A percentile compares a stretch with the other conserved stretches of the same genome.
Conservation (phyloP, 2,888 invertebrate species). For the Linyphia triangularis region DNA sequence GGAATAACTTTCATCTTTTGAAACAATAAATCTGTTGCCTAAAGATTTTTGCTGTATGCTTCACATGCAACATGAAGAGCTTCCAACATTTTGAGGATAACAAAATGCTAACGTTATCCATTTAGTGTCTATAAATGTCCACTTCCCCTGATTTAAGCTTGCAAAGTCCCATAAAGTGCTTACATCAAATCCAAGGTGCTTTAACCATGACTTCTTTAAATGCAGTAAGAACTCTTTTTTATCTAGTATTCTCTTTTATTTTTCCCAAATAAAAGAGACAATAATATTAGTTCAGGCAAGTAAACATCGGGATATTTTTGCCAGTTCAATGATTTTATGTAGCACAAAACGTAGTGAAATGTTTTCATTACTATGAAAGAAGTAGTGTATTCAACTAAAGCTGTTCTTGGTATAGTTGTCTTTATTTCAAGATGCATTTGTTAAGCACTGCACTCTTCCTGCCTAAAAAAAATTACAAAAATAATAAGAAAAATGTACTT, state of each 20-base stretch:
- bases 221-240: slow-evolving; percentile 40
- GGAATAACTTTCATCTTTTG: too few species aligned
- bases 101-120: slow-evolving; percentile 54
- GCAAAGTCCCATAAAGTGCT: slow-evolving; percentile 60
- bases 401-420: slow-evolving; percentile 14
- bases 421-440: too few species aligned
- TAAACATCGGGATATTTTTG: slow-evolving; percentile 50
- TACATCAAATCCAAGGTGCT: slow-evolving; percentile 52
- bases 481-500: too few species aligned
- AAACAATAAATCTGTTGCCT: too few species aligned
- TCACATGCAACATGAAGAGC: slow-evolving; percentile 16
- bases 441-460: too few species aligned
- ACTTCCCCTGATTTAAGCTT: slow-evolving; percentile 64
- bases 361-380: slow-evolving; percentile 35
- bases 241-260: slow-evolving; percentile 33
- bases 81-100: slow-evolving; percentile 23
- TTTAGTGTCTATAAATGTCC: slow-evolving; percentile 64
- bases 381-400: slow-evolving; percentile 31
- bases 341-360: slow-evolving; percentile 26
- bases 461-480: too few species aligned
- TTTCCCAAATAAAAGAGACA: slow-evolving; percentile 22
- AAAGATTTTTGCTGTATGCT: background rate
- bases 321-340: slow-evolving; percentile 40
- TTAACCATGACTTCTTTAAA: slow-evolving; percentile 59
- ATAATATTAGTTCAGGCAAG: slow-evolving; percentile 44